These are phyloP conservation scores for Eulemur rubriventer DNA, from an alignment of 2,797 vertebrate species.

Conservation along the genomic window DNA sequence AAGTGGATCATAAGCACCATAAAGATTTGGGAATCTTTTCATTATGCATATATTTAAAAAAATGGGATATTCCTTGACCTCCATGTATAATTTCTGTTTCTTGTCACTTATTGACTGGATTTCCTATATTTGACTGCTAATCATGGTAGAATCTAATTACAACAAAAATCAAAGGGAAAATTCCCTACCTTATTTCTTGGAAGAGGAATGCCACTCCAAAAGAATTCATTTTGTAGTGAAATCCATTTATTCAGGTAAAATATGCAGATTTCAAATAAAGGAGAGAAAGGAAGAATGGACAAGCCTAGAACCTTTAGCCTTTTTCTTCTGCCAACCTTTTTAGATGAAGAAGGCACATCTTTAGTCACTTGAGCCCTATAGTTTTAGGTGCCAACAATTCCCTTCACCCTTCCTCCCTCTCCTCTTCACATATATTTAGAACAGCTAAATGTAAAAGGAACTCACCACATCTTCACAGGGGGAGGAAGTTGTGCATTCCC, in stretches of 20 bases:
- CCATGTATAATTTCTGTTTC: background rate
- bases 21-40: background rate
- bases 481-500: constrained; percentile 47
- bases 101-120: background rate
- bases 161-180: constrained; percentile 27
- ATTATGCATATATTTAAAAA: background rate
- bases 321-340: background rate
- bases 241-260: constrained; percentile 21
- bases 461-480: constrained; percentile 15
- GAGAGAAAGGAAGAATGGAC: background rate
- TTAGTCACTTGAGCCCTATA: background rate
- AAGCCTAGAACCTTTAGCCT: background rate
- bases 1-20: background rate
- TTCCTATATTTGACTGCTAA: background rate
- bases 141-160: background rate
- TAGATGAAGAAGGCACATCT: background rate
- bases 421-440: constrained; percentile 58
- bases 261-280: background rate
- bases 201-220: background rate
- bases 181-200: constrained; percentile 18
- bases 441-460: constrained; percentile 40
- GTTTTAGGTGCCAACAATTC: constrained; percentile 33
- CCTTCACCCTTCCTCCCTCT: background rate
- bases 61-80: background rate
- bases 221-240: constrained; percentile 29